Conservation (phyloP, 1,140 invertebrate species). For the Zaprionus camerounensis region DNA sequence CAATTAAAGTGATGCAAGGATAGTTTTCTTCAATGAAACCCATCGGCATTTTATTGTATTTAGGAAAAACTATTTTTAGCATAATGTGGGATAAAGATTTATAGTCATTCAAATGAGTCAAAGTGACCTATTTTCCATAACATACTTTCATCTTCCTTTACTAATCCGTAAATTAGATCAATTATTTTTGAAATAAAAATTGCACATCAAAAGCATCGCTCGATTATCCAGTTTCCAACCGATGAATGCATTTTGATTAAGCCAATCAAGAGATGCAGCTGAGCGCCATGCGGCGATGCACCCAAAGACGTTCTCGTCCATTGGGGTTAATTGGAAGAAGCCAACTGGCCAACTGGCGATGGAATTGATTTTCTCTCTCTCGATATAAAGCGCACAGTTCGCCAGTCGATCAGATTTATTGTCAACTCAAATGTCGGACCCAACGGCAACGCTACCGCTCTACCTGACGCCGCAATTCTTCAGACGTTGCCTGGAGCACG, state of each 20-base stretch:
- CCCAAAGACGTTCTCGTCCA: conserved; percentile 34
- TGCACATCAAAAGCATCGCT: conserved; percentile 49
- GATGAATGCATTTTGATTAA: conserved; percentile 60
- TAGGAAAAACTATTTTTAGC: conserved; percentile 2
- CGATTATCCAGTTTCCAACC: conserved; percentile 45
- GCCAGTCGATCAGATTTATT: conserved; percentile 21
- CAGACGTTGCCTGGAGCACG: conserved; percentile 60
- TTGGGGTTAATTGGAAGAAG: conserved; percentile 63
- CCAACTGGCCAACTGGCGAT: neutral
- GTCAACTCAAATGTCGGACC: conserved; percentile 52
- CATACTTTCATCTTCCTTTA: neutral
- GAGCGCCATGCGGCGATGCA: conserved; percentile 19
- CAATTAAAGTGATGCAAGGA: too few species aligned
- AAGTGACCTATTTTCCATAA: neutral
- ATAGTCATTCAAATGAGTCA: neutral
- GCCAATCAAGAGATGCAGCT: conserved; percentile 47
- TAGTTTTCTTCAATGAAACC: neutral
- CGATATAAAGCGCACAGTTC: conserved; percentile 52
- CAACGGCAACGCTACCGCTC: conserved; percentile 52
- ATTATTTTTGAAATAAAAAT: conserved; percentile 1
- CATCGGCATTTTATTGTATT: neutral
- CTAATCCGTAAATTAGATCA: neutral
- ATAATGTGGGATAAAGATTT: too few species aligned
- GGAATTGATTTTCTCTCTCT: conserved; percentile 27
- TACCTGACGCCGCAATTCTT: conserved; percentile 71